phyloP scores from a whole-genome alignment of 2,888 invertebrate genomes.

The Eupithecia abbreviata region DNA sequence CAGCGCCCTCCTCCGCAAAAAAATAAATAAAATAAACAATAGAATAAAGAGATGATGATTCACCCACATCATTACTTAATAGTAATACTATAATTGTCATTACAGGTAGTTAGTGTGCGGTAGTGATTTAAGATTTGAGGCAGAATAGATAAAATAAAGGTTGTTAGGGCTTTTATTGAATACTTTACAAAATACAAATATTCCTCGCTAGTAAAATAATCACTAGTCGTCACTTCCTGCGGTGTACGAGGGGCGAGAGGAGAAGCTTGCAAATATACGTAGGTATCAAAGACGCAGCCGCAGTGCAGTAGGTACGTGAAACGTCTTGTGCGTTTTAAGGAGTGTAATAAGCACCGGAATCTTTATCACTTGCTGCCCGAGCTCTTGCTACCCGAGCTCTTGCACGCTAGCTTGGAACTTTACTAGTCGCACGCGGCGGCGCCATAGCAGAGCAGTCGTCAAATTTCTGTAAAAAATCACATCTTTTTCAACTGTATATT shows the following conservation, averaged over 20 bases:
- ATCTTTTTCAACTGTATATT: neutral
- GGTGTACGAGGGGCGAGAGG: neutral
- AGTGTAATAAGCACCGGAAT: neutral
- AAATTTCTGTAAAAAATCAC: neutral
- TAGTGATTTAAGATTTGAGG: neutral
- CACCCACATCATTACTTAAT: too few relatives aligned
- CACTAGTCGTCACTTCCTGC: neutral
- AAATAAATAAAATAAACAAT: too few relatives aligned
- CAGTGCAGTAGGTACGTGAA: neutral
- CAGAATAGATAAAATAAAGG: neutral
- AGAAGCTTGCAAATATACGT: neutral
- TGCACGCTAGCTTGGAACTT: neutral
- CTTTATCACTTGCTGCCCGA: neutral
- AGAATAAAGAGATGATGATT: too few relatives aligned
- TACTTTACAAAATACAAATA: neutral
- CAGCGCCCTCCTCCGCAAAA: too few relatives aligned
- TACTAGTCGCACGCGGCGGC: neutral
- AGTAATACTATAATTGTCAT: too few relatives aligned
- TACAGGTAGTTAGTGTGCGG: too few relatives aligned
- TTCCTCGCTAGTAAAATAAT: neutral
- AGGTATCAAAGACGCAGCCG: neutral
- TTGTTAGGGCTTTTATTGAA: neutral
- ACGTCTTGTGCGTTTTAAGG: neutral
- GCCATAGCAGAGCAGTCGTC: neutral
- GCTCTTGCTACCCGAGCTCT: neutral